phyloP scores from a whole-genome alignment of 2,888 invertebrate genomes.

The Tetranychus piercei region DNA sequence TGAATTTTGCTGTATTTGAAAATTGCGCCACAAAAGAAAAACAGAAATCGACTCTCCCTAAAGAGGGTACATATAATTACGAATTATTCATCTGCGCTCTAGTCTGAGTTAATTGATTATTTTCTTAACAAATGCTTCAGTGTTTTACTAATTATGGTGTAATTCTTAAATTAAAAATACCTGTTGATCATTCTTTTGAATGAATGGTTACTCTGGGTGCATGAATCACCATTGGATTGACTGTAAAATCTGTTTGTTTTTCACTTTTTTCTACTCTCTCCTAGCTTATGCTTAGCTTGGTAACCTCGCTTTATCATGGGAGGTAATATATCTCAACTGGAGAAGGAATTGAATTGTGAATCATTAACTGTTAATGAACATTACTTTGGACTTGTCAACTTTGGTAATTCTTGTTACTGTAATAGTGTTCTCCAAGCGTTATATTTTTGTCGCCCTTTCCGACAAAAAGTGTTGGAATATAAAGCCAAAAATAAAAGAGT shows the following conservation, averaged over 20 bases:
- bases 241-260: neutral
- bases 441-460: slow-evolving; percentile 96
- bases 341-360: slow-evolving; percentile 96
- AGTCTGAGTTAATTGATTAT: too few species aligned
- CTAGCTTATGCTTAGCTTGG: neutral
- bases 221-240: too few species aligned
- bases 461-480: slow-evolving; percentile 94
- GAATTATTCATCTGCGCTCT: too few species aligned
- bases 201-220: too few species aligned
- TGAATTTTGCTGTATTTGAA: too few species aligned
- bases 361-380: slow-evolving; percentile 96
- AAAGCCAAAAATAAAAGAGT: slow-evolving; percentile 74
- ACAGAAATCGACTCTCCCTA: too few species aligned
- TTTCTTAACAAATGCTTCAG: too few species aligned
- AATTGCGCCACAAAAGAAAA: too few species aligned
- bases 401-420: slow-evolving; percentile 99
- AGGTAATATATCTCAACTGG: slow-evolving; percentile 95
- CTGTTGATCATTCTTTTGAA: too few species aligned
- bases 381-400: slow-evolving; percentile 98
- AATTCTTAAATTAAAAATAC: too few species aligned
- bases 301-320: slow-evolving; percentile 41
- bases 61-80: too few species aligned
- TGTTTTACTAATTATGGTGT: too few species aligned
- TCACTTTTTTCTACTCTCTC: neutral
- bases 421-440: slow-evolving; percentile 98